Evolutionary conservation across 1,140 invertebrate genomes (phyloP).

Genomic region (Nasonia vitripennis): DNA sequence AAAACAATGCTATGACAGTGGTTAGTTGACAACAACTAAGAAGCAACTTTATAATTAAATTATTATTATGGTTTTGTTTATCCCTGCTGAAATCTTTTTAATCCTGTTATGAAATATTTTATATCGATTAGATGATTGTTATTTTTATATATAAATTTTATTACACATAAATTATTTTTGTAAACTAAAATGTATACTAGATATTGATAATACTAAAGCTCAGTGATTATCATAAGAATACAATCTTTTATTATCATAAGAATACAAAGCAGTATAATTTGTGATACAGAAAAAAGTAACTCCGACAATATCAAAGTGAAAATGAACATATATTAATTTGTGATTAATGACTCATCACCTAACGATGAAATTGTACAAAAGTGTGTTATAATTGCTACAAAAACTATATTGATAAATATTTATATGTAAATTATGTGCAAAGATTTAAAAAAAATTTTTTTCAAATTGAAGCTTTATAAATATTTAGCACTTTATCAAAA

Average conservation of each 20-base stretch:
- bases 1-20: conserved; percentile 22
- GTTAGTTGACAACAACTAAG: not conserved
- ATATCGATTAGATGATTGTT: not conserved
- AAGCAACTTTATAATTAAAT: not conserved
- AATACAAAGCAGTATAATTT: not conserved
- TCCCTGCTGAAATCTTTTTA: not conserved
- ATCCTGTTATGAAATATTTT: conserved; percentile 2
- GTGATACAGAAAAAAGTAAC: not conserved
- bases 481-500: not conserved
- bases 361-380: not conserved
- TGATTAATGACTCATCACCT: not conserved
- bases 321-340: too few species aligned
- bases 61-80: conserved; percentile 3
- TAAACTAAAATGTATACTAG: too few species aligned
- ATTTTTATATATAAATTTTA: conserved; percentile 8
- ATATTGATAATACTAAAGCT: not conserved
- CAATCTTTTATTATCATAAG: not conserved
- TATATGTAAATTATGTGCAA: not conserved
- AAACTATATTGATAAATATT: not conserved
- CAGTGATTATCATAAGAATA: not conserved
- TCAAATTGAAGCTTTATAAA: not conserved
- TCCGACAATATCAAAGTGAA: not conserved
- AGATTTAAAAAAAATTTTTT: not conserved
- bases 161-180: conserved; percentile 1
- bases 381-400: not conserved